phyloP scores from a whole-genome alignment of 2,113 vertebrate species.

The Strix aluco region DNA sequence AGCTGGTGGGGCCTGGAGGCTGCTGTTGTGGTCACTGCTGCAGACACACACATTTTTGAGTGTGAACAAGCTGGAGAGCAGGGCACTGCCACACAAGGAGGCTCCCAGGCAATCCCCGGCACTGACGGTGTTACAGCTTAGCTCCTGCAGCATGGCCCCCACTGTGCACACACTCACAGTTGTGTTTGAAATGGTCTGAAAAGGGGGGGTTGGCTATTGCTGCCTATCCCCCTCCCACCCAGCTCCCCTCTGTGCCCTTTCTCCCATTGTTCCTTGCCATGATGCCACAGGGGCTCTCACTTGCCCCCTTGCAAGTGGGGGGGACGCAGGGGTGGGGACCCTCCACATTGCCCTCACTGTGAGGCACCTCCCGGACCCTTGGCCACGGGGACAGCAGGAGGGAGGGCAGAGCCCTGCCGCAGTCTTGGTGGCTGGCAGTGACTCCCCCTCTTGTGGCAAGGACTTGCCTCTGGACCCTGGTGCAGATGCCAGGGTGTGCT shows the following conservation, averaged over 20 bases:
- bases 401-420: not conserved
- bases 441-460: not conserved
- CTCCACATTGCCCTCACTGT: not conserved
- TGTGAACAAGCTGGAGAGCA: not conserved
- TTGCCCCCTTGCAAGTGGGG: not conserved
- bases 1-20: not conserved
- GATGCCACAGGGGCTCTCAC: accelerated
- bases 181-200: not conserved
- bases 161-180: not conserved
- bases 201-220: not conserved
- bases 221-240: not conserved
- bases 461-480: accelerated
- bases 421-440: not conserved
- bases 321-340: not conserved
- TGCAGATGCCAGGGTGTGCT: not conserved
- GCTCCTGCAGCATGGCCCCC: not conserved
- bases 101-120: not conserved
- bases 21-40: not conserved
- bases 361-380: not conserved
- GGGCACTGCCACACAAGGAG: not conserved
- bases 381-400: not conserved
- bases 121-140: not conserved
- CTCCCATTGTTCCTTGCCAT: not conserved
- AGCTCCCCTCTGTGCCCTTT: not conserved
- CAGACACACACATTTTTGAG: not conserved